These are phyloP conservation scores for Oscheius sp. DNA, from an alignment of 2,888 invertebrate genomes.

Conservation along the genomic window DNA sequence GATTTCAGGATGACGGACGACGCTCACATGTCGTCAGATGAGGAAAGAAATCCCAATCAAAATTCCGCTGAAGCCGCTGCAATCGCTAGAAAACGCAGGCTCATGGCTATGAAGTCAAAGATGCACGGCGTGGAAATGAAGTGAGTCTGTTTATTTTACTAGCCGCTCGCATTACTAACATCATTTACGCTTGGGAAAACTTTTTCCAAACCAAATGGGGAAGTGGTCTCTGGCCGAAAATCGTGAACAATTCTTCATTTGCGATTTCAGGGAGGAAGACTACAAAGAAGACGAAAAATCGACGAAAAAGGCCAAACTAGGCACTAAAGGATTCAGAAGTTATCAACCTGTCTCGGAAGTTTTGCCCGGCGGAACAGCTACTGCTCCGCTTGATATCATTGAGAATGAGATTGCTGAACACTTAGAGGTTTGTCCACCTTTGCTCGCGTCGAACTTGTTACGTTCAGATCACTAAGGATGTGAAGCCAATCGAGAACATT, in stretches of 20 bases:
- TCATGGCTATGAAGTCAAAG: constrained; percentile 54
- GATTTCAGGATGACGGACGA: constrained; percentile 40
- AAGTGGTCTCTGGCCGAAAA: no score
- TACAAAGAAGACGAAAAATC: constrained; percentile 44
- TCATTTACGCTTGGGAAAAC: no score
- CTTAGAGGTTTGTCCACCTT: constrained; percentile 35
- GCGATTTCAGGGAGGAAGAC: constrained; percentile 50
- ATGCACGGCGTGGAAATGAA: constrained; percentile 57
- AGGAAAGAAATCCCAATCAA: constrained; percentile 43
- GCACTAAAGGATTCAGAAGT: constrained; percentile 38
- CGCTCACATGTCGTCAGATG: constrained; percentile 48
- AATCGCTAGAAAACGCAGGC: constrained; percentile 49
- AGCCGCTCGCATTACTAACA: no score
- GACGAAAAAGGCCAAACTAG: constrained; percentile 49
- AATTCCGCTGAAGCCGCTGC: constrained; percentile 50
- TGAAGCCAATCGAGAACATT: constrained; percentile 52
- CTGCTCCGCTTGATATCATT: constrained; percentile 43
- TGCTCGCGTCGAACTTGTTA: background rate
- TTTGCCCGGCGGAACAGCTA: constrained; percentile 36
- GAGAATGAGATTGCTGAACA: constrained; percentile 55
- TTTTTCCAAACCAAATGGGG: no score
- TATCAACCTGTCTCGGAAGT: constrained; percentile 48
- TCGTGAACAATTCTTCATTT: background rate
- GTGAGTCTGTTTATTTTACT: constrained; percentile 34
- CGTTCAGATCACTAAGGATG: constrained; percentile 48